Conservation (phyloP, 2,113 vertebrate species). For the Erinaceus europaeus region DNA sequence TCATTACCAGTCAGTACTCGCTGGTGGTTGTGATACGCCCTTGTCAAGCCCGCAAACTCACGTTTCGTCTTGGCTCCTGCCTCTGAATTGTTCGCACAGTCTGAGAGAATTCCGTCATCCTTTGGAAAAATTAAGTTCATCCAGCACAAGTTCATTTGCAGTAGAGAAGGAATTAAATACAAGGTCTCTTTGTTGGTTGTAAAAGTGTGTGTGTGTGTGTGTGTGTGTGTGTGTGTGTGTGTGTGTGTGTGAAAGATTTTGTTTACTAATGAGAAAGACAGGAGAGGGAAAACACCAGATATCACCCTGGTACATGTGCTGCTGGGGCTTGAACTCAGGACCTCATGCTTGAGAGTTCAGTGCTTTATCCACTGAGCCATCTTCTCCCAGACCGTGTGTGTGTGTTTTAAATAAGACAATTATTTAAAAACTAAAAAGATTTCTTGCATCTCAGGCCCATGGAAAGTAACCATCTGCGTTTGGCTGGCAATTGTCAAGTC, state of each 20-base stretch:
- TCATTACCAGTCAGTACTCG: background rate
- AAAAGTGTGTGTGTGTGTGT: background rate
- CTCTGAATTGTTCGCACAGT: background rate
- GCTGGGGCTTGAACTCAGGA: no score
- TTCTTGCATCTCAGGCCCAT: background rate
- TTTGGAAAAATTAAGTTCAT: slow-evolving; percentile 29
- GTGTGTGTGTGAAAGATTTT: no score
- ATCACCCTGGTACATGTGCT: no score
- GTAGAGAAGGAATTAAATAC: background rate
- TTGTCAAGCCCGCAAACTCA: background rate
- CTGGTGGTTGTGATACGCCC: background rate
- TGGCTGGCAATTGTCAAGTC: background rate
- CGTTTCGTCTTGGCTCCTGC: background rate
- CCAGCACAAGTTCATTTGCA: background rate
- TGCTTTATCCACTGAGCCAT: no score
- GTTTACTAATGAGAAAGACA: no score
- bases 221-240: no score
- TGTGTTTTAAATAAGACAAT: slow-evolving; percentile 49
- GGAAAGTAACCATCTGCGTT: slow-evolving; percentile 1
- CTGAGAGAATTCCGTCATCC: no score
- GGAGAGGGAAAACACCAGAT: no score
- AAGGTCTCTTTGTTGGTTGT: background rate
- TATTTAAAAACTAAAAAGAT: background rate
- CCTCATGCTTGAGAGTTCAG: no score
- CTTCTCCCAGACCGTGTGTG: no score